Evolutionary conservation across 2,888 invertebrate species (phyloP), one percentile per base, ranked within the genome.

Genomic region (Spodoptera littoralis): DNA sequence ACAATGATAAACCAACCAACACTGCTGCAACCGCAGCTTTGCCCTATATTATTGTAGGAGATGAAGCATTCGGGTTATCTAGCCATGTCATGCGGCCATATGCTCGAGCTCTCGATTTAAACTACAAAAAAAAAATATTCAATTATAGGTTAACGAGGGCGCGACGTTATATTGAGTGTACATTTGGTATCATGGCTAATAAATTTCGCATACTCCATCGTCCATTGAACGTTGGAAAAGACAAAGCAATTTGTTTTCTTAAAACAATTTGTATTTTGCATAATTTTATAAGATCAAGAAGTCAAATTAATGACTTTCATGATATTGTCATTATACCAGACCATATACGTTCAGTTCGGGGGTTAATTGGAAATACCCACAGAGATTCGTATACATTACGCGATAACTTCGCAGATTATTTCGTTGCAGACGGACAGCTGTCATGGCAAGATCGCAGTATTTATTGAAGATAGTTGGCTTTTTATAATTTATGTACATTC

Each of bases 401-500:
- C 59, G 73, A 73, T 73, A 61, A 68, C 24, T 73, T 70, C 62
- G 67, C 70, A 43, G 66, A 73, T 70, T 70, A 73, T 65, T 73
- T 73, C 60, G 62, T 67, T 30, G 45, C 70, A 67, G 65, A 73
- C 43, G 70, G 73, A 42, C 42, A 73, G 65, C 27, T 73, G 60
- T 70, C 70, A 44, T 71, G 73, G 73, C 73, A 73, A 73, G 70
- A 73, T 73, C 67, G 70, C 56, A 60, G 70, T 73, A 70, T 70
- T 70, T 73, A 53, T 70, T 73, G 60, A 65, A 51, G 46, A 58
- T 65, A 65, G 64, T 64, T 65, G 60, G 65, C 65, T 65, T 65
- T 65, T 65, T 65, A 65, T 65, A 60, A 65, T 61, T 61, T 61
- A 61, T 62, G 62, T 61, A 61, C 54, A 61, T 61, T 61, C 60